These are phyloP conservation scores for Pitta sordida DNA, from an alignment of 2,113 vertebrate species.

Conservation along the genomic window DNA sequence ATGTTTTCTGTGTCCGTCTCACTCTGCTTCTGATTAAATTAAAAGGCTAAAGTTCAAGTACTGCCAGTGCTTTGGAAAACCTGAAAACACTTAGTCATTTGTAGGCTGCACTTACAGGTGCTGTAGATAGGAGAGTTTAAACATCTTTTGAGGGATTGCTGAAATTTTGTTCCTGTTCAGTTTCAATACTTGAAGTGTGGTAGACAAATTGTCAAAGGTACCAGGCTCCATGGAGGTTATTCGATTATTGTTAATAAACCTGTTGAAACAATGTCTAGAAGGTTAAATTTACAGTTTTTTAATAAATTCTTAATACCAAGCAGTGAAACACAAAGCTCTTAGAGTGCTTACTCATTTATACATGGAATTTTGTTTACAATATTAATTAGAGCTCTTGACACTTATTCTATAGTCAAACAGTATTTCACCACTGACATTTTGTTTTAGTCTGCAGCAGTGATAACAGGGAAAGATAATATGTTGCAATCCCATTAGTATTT, in stretches of 20 bases:
- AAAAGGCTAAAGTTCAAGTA: constrained; percentile 37
- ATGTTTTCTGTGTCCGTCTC: not conserved
- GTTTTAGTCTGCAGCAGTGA: not conserved
- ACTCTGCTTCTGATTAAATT: constrained; percentile 42
- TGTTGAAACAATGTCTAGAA: constrained; percentile 59
- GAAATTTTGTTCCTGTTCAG: constrained; percentile 90
- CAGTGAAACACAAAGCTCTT: not conserved
- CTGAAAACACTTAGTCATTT: constrained; percentile 63
- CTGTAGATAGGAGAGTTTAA: constrained; percentile 89
- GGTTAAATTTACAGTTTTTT: constrained; percentile 31
- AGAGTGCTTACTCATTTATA: not conserved
- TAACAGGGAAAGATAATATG: not conserved
- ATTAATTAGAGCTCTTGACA: not conserved
- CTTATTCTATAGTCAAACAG: not conserved
- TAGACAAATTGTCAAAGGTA: constrained; percentile 87
- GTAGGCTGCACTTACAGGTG: constrained; percentile 85
- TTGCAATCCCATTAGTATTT: not conserved
- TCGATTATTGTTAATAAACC: constrained; percentile 89
- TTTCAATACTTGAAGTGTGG: constrained; percentile 85
- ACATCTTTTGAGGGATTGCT: constrained; percentile 89
- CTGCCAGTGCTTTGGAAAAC: constrained; percentile 18
- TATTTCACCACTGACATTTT: not conserved
- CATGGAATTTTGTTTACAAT: not conserved
- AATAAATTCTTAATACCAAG: constrained; percentile 4
- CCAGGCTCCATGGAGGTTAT: constrained; percentile 87